Conservation (phyloP, 2,797 vertebrate species). For the Corythornis leucogaster region DNA sequence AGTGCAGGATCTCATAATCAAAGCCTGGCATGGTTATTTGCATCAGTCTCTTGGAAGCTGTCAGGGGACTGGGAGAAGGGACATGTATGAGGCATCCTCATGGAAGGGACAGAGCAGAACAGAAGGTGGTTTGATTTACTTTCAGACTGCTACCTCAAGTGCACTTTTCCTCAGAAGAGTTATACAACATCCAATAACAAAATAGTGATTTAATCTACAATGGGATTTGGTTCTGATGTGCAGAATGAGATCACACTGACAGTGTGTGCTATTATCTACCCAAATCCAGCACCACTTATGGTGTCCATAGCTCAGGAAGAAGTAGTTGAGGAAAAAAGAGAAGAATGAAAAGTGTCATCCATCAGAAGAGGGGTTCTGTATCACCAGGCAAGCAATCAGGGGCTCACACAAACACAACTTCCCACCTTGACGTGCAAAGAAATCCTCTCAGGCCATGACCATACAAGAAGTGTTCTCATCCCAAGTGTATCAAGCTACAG, state of each 20-base stretch:
- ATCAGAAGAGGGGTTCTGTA: neutral
- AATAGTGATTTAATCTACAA: neutral
- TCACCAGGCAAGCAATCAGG: neutral
- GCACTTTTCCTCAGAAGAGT: neutral
- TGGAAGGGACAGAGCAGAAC: neutral
- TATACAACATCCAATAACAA: neutral
- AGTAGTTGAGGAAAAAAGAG: rapidly evolving
- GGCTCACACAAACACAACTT: neutral
- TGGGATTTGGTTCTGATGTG: neutral
- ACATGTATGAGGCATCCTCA: neutral
- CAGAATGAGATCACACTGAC: neutral
- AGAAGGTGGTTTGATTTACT: neutral
- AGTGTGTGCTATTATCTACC: neutral
- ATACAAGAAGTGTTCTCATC: neutral
- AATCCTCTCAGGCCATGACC: neutral
- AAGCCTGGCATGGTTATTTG: constrained; percentile 54
- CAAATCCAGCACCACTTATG: neutral
- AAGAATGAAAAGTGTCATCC: neutral
- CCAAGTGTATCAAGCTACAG: neutral
- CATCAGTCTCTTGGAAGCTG: constrained; percentile 31
- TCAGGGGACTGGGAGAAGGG: constrained; percentile 42
- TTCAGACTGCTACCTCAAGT: neutral
- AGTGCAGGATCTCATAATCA: constrained; percentile 57
- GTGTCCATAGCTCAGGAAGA: neutral
- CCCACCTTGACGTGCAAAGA: neutral